Evolutionary conservation across 37 sponge, comb jelly and placozoan genomes (phyloP), one percentile per base, ranked within the genome.

Genomic region (Haliclona indistincta): DNA sequence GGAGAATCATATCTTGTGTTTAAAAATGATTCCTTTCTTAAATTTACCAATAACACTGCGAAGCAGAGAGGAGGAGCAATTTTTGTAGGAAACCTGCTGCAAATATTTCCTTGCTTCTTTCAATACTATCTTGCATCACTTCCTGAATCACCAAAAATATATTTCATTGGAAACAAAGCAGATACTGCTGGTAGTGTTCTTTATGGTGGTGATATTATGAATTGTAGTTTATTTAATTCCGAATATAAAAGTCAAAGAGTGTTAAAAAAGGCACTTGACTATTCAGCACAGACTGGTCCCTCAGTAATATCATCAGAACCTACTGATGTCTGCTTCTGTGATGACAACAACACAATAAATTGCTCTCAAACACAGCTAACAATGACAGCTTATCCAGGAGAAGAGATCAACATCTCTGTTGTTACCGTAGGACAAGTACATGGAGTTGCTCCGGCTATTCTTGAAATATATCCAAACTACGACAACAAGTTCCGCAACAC

Each of bases 371-470:
- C 11, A 58, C 11, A 20, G 7, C 7, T 25, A 20, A n/a, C 22
- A 20, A 58, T 58, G 28, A n/a, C 60, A 25, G 60, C 60, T n/a
- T 58, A 25, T 58, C 60, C 60, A 6, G 60, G 60, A n/a, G 60
- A 58, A 7, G 28, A 25, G 26, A 58, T 58, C 6, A 58, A 58
- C 26, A 20, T 58, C 11, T 8, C 60, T 25, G 26, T 58, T n/a
- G 60, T 58, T 58, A 26, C 60, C 7, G 60, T 58, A 25, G 60
- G 60, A 58, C 60, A 58, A n/a, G n/a, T 20, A 25, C 22, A 58
- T n/a, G 60, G 60, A 25, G 6, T 58, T 7, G n/a, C 60, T 25
- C 22, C 11, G 22, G 60, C 26, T 58, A 6, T 58, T n/a, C 11
- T 58, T n/a, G 13, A 6, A 11, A 58, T 58, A 58, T 11, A 8